phyloP scores from a whole-genome alignment of 2,888 invertebrate genomes.

The Drepanosiphum platanoidis region DNA sequence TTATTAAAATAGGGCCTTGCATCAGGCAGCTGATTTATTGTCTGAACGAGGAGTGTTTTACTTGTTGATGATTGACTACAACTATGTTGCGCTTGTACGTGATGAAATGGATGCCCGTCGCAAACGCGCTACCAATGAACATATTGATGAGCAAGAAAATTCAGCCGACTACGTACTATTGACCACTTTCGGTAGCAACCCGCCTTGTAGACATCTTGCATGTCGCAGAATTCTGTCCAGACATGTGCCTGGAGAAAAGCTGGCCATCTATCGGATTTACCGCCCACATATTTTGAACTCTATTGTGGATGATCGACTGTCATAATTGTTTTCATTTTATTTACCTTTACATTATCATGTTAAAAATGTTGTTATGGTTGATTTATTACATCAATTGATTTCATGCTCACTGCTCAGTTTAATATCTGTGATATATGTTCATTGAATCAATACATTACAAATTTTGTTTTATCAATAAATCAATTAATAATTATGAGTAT shows the following conservation, averaged over 20 bases:
- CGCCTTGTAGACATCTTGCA: neutral
- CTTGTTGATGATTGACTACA: constrained; percentile 87
- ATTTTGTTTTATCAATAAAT: too few relatives aligned
- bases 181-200: constrained; percentile 31
- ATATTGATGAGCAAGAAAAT: neutral
- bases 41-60: constrained; percentile 85
- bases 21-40: constrained; percentile 76
- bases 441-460: too few relatives aligned
- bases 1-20: constrained; percentile 72
- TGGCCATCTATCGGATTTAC: constrained; percentile 31
- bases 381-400: too few relatives aligned
- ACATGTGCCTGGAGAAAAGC: constrained; percentile 11
- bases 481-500: too few relatives aligned
- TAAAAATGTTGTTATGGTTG: too few relatives aligned
- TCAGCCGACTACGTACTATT: neutral
- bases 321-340: neutral
- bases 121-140: neutral
- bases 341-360: neutral
- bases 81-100: constrained; percentile 67
- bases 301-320: neutral
- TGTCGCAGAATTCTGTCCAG: constrained; percentile 19
- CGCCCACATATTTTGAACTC: neutral
- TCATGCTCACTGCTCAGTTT: too few relatives aligned
- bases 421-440: too few relatives aligned
- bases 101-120: constrained; percentile 14